These are phyloP conservation scores for Bombus sibiricus DNA, from an alignment of 1,140 invertebrate species.

Conservation along the genomic window DNA sequence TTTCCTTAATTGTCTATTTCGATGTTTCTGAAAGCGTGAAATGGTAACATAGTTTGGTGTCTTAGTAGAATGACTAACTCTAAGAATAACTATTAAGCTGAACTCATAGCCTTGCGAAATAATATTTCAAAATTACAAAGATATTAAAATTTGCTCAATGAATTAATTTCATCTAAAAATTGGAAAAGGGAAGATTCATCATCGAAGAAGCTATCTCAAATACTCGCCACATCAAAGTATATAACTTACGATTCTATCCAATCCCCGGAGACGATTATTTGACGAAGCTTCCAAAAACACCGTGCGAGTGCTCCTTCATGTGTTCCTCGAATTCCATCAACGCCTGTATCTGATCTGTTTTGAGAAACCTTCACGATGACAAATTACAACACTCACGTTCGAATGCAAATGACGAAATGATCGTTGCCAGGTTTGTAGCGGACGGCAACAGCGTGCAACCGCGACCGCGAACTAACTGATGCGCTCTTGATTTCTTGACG, in stretches of 20 bases:
- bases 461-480: conserved; percentile 79
- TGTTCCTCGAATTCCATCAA: not conserved
- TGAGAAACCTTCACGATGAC: not conserved
- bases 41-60: not conserved
- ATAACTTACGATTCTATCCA: not conserved
- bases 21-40: conserved; percentile 9
- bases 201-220: not conserved
- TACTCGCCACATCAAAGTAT: not conserved
- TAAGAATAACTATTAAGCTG: not conserved
- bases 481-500: conserved; percentile 75
- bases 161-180: not conserved
- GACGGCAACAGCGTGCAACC: conserved; percentile 75
- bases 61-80: too few relatives aligned
- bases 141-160: not conserved
- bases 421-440: conserved; percentile 56
- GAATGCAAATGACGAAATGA: conserved; percentile 32
- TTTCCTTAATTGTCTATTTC: not conserved
- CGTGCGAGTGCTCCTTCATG: too few relatives aligned
- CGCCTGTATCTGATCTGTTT: not conserved
- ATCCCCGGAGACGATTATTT: not conserved
- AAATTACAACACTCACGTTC: not conserved
- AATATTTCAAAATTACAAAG: not conserved
- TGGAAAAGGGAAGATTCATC: not conserved
- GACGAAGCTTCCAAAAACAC: not conserved
- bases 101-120: not conserved